Evolutionary conservation across 1,140 invertebrate genomes (phyloP).

Genomic region (Apis florea): DNA sequence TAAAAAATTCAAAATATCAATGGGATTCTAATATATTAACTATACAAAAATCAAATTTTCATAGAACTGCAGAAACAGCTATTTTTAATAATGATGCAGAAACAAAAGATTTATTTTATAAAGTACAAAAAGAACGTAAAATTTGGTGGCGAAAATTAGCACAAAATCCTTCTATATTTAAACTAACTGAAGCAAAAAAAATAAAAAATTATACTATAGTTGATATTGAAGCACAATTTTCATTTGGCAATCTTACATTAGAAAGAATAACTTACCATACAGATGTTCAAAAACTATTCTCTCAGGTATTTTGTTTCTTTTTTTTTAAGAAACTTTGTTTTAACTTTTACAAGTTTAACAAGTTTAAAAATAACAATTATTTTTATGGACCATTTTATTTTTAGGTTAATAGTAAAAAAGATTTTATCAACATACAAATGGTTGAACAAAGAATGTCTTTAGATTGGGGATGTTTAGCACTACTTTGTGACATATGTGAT

Average conservation of each 20-base stretch:
- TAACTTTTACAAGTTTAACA: neutral
- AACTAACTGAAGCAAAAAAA: constrained; percentile 68
- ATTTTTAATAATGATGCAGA: constrained; percentile 64
- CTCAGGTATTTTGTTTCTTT: constrained; percentile 54
- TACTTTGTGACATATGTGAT: constrained; percentile 84
- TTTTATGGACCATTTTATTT: constrained; percentile 76
- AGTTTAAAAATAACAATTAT: constrained; percentile 32
- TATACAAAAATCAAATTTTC: constrained; percentile 50
- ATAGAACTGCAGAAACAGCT: constrained; percentile 71
- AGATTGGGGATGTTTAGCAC: constrained; percentile 82
- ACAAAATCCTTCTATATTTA: constrained; percentile 71
- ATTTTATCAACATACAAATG: constrained; percentile 69
- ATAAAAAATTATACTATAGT: constrained; percentile 75
- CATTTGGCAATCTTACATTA: constrained; percentile 72
- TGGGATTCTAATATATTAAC: constrained; percentile 66
- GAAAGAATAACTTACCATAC: constrained; percentile 71
- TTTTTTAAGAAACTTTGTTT: neutral
- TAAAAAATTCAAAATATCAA: constrained; percentile 71
- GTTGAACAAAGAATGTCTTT: constrained; percentile 81
- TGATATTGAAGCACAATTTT: constrained; percentile 73
- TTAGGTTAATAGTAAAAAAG: constrained; percentile 78
- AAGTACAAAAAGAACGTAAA: constrained; percentile 87
- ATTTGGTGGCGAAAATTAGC: constrained; percentile 88
- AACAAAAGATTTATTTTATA: constrained; percentile 82
- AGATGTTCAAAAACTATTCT: constrained; percentile 65